These are phyloP conservation scores for Onychorhynchus coronatus DNA, from an alignment of 2,113 vertebrate genomes.

Conservation along the genomic window DNA sequence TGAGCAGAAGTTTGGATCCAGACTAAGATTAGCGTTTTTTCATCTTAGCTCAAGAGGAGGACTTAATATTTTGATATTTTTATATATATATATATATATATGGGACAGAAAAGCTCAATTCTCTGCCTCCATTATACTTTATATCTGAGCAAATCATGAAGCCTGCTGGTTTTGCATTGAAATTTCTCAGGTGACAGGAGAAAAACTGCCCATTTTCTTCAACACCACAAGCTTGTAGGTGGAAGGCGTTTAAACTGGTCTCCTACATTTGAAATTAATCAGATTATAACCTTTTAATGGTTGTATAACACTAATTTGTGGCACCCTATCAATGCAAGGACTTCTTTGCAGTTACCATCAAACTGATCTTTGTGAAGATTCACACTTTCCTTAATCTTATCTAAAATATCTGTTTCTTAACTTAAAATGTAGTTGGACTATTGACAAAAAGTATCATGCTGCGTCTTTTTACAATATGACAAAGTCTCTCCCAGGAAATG, in stretches of 20 bases:
- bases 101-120: not conserved
- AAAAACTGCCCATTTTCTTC: not conserved
- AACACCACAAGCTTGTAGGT: not conserved
- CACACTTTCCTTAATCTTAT: not conserved
- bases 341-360: not conserved
- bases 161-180: not conserved
- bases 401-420: not conserved
- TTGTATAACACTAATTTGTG: conserved; percentile 6
- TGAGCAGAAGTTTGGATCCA: not conserved
- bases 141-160: not conserved
- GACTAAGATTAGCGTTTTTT: not conserved
- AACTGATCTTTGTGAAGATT: not conserved
- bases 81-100: not conserved
- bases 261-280: not conserved
- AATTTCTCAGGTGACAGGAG: not conserved
- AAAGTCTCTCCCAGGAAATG: not conserved
- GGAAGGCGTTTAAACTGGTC: not conserved
- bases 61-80: not conserved
- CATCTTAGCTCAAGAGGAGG: not conserved
- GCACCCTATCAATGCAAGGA: not conserved
- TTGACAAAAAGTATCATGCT: not conserved
- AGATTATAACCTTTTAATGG: not conserved
- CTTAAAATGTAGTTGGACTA: not conserved
- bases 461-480: not conserved
- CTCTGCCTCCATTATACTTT: not conserved